Evolutionary conservation across 1,140 invertebrate species (phyloP), one percentile per base, ranked within the genome.

Genomic region (Choristoneura fumiferana): DNA sequence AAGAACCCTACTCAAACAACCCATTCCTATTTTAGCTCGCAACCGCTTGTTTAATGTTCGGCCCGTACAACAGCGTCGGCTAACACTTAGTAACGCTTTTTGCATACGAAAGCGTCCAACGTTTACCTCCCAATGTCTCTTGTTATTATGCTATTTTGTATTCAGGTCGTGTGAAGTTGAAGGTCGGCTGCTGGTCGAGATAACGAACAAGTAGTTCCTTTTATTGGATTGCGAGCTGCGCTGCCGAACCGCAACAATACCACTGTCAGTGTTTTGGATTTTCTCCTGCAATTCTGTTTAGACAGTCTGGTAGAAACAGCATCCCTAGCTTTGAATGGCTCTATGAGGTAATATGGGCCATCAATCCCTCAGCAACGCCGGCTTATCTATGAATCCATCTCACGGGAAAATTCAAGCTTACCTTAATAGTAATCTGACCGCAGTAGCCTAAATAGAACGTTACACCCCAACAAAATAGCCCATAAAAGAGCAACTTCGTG

Each of bases 1-100:
- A 88, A 88, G 82, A 88, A 86, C 85, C 83, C 81, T 82, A 78
- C 78, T 85, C 83, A 86, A 88, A 85, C 78, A 86, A 85, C 76
- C 85, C 83, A 88, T 88, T 86, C 78, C 85, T 86, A 86, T 85
- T 88, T 84, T 76, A 83, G 73, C 76, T 78, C 72, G 71, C 76
- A 75, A 78, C 74, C 83, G 71, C 77, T 84, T 87, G 85, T 89
- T 88, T 89, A 89, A 87, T 87, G 84, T 85, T 87, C 76, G 81
- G 75, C 69, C 85, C 81, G 81, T 89, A 89, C 84, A 80, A 81
- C 83, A 77, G 79, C 85, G 78, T 78, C 77, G 81, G 79, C 81
- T 84, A 85, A 83, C 82, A 88, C 78, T 86, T 86, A 49, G 43
- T 49, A 85, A 87, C 85, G 82, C 81, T 87, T 85, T 88, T 88